phyloP scores from a whole-genome alignment of 2,113 vertebrate genomes.

The Tachycineta bicolor region DNA sequence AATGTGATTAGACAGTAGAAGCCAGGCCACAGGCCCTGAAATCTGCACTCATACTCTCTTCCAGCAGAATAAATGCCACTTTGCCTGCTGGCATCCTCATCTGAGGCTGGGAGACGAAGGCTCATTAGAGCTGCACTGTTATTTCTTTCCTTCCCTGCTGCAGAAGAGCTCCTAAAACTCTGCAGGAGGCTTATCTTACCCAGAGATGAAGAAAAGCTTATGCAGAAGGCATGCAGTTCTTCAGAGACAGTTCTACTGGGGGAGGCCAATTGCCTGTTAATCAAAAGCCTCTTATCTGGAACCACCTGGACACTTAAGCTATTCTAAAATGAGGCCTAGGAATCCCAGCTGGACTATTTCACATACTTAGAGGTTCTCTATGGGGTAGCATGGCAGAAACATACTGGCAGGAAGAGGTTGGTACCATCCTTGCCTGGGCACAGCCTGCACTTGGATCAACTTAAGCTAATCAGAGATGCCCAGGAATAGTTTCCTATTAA shows the following conservation, averaged over 20 bases:
- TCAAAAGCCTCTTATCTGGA: conserved; percentile 65
- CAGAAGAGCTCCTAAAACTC: conserved; percentile 47
- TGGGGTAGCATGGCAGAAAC: neutral
- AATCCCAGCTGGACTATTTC: neutral
- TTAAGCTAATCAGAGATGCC: neutral
- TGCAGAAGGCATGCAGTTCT: conserved; percentile 16
- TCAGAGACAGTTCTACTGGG: neutral
- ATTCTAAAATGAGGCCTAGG: neutral
- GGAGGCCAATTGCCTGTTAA: conserved; percentile 36
- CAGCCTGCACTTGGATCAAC: neutral
- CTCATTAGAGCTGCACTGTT: conserved; percentile 6
- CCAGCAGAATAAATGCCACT: neutral
- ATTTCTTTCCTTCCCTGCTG: conserved; percentile 34
- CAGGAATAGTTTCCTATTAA: neutral
- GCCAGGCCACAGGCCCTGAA: neutral
- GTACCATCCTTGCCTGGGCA: neutral
- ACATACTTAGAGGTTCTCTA: neutral
- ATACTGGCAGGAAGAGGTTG: neutral
- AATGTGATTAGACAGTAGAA: neutral
- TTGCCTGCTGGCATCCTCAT: neutral
- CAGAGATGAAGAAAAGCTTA: neutral
- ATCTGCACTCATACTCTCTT: neutral
- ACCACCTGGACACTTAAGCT: conserved; percentile 14
- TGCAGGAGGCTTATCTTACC: conserved; percentile 43
- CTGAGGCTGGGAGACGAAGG: neutral